phyloP scores from a whole-genome alignment of 2,888 invertebrate species.

The Ophion ellenae region DNA sequence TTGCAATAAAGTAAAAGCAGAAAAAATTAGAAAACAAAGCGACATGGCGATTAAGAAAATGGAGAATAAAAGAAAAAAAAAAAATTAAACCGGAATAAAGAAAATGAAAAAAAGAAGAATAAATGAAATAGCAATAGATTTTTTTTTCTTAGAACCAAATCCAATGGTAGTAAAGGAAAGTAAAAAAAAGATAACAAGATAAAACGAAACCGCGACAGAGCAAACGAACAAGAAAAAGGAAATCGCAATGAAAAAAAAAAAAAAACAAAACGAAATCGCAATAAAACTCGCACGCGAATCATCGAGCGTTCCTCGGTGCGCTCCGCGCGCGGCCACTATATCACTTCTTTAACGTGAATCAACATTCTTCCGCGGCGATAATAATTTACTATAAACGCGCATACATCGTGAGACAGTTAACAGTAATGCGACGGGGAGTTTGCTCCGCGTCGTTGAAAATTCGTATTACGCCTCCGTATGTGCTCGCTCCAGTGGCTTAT shows the following conservation, averaged over 20 bases:
- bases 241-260: slow-evolving; percentile 27
- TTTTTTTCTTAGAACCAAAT: not conserved
- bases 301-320: slow-evolving; percentile 48
- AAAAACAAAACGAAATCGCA: slow-evolving; percentile 39
- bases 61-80: no score
- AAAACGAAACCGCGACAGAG: not conserved
- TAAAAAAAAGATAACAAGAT: not conserved
- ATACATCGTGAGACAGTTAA: slow-evolving; percentile 18
- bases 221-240: not conserved
- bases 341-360: slow-evolving; percentile 58
- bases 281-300: slow-evolving; percentile 57
- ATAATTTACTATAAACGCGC: slow-evolving; percentile 56
- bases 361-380: slow-evolving; percentile 63
- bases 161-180: not conserved
- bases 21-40: no score
- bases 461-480: slow-evolving; percentile 32
- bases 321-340: slow-evolving; percentile 13
- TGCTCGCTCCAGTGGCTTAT: not conserved
- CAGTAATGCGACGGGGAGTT: slow-evolving; percentile 36
- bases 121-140: not conserved
- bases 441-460: slow-evolving; percentile 26
- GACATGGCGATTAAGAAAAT: no score
- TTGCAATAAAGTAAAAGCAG: no score
- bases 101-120: no score
- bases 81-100: no score